phyloP scores from a whole-genome alignment of 2,888 invertebrate genomes.

The Meta bourneti region DNA sequence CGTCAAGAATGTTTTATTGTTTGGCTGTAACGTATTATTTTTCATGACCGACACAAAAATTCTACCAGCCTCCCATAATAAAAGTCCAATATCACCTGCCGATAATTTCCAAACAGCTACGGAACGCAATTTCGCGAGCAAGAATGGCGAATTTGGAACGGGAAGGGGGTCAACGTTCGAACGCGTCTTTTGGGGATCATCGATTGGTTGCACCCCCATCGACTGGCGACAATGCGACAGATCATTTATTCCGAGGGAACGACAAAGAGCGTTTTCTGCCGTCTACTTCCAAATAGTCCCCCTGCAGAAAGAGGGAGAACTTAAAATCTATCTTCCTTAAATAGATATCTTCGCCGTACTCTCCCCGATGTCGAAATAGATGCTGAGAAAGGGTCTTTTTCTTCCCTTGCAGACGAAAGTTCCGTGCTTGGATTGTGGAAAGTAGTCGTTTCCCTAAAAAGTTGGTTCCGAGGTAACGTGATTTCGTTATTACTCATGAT shows the following conservation, averaged over 20 bases:
- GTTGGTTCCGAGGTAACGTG: too few relatives aligned
- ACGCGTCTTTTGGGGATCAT: slow-evolving; percentile 18
- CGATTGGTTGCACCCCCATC: slow-evolving; percentile 13
- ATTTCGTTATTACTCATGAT: too few relatives aligned
- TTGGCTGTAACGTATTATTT: too few relatives aligned
- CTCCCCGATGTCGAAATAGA: background rate
- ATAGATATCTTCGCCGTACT: slow-evolving; percentile 24
- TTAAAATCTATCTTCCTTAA: slow-evolving; percentile 49
- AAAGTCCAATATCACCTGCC: too few relatives aligned
- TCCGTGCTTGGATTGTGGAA: too few relatives aligned
- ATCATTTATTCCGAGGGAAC: slow-evolving; percentile 40
- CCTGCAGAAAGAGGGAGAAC: background rate
- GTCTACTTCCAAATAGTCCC: background rate
- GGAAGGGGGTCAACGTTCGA: slow-evolving; percentile 43
- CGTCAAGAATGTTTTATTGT: too few relatives aligned
- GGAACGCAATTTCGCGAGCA: too few relatives aligned
- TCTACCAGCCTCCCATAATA: too few relatives aligned
- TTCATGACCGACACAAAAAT: too few relatives aligned
- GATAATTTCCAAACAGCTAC: too few relatives aligned
- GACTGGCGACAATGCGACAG: slow-evolving; percentile 31
- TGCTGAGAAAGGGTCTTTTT: background rate
- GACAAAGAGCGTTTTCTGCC: background rate
- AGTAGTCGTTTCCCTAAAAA: too few relatives aligned
- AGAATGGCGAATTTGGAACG: background rate
- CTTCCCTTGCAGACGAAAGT: background rate